Evolutionary conservation across 2,113 vertebrate genomes (phyloP).

Genomic region (Merops nubicus): DNA sequence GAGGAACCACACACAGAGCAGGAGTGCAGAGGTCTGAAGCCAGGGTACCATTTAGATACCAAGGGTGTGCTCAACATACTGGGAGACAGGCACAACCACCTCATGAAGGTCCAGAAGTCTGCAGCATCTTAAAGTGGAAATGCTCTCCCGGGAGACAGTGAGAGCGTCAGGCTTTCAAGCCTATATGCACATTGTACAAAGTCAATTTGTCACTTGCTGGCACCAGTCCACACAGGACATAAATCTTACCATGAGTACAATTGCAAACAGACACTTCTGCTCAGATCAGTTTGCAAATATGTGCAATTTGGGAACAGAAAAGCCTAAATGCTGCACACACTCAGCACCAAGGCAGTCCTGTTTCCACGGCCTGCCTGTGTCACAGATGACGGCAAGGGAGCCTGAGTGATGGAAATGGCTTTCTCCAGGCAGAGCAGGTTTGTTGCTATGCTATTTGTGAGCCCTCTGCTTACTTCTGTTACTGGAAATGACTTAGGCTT

Average conservation of each 20-base stretch:
- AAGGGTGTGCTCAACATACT: not conserved
- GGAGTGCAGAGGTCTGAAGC: not conserved
- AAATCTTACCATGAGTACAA: not conserved
- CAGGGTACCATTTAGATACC: not conserved
- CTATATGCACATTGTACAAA: not conserved
- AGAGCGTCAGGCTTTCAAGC: not conserved
- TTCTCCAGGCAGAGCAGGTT: slow-evolving; percentile 5
- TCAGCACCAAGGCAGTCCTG: not conserved
- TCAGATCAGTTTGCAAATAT: not conserved
- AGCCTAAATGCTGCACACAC: not conserved
- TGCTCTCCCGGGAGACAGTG: not conserved
- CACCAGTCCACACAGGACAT: not conserved
- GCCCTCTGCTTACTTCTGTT: slow-evolving; percentile 15
- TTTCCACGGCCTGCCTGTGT: not conserved
- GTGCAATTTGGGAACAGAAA: not conserved
- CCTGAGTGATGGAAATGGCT: not conserved
- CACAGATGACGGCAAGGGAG: not conserved
- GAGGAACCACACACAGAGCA: not conserved
- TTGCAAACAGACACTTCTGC: not conserved
- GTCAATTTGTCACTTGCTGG: not conserved
- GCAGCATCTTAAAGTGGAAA: not conserved
- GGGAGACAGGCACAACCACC: not conserved
- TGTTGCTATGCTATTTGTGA: slow-evolving; percentile 1
- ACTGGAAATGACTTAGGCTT: not conserved
- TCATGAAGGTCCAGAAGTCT: not conserved